These are phyloP conservation scores for Rhopalosiphum padi DNA, from an alignment of 1,140 invertebrate species.

Conservation along the genomic window DNA sequence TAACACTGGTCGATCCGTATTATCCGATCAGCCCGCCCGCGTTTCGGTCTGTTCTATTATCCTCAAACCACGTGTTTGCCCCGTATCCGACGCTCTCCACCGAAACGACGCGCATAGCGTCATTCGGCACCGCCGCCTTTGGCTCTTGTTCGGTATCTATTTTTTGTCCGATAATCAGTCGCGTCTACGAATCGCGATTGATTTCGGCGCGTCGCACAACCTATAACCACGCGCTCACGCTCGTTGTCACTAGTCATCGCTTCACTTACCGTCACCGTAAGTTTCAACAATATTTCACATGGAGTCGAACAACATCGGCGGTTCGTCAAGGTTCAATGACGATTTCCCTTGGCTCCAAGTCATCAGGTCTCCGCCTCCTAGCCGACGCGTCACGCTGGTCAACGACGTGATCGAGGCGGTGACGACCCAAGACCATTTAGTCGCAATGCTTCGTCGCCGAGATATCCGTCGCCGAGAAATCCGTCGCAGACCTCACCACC, in stretches of 20 bases:
- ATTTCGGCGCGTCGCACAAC: neutral
- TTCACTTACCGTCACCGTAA: no score
- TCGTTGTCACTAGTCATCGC: no score
- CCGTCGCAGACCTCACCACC: no score
- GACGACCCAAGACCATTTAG: neutral
- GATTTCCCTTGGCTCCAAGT: neutral
- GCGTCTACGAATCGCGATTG: neutral
- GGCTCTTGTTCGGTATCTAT: neutral
- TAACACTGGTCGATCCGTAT: neutral
- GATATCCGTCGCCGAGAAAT: neutral
- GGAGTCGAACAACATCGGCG: neutral
- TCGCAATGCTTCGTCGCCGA: neutral
- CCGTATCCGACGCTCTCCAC: neutral
- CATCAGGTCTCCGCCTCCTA: neutral
- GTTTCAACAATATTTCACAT: neutral
- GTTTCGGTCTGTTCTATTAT: no score
- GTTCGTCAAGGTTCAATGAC: neutral
- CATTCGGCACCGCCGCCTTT: no score
- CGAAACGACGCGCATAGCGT: neutral
- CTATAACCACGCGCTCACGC: neutral
- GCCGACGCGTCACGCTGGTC: no score
- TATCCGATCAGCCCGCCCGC: no score
- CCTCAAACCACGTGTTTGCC: neutral
- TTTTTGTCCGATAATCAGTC: neutral
- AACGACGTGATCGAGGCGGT: neutral